These are phyloP conservation scores for Caradrina kadenii DNA, from an alignment of 2,888 invertebrate species.

Conservation along the genomic window DNA sequence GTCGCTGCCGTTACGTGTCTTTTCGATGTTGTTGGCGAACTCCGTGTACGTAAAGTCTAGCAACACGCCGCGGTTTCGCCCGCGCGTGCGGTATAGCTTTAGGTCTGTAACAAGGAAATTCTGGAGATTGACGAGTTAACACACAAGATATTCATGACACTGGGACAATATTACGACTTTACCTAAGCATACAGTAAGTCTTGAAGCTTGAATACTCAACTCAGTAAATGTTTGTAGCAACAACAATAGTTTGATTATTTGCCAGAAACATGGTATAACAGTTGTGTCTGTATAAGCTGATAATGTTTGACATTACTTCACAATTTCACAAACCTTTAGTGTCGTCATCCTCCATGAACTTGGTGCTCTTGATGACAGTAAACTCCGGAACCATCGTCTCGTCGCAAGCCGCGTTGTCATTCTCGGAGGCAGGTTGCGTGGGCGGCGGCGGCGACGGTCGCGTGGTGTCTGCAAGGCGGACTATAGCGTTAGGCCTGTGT, in stretches of 20 bases:
- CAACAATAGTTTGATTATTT: too few species aligned
- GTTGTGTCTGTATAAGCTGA: not conserved
- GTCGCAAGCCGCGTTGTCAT: constrained; percentile 40
- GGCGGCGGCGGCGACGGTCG: constrained; percentile 39
- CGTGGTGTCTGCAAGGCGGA: constrained; percentile 13
- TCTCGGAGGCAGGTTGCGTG: constrained; percentile 14
- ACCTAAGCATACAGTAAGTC: not conserved
- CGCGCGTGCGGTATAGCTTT: constrained; percentile 88
- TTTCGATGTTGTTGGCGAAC: constrained; percentile 82
- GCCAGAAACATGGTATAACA: too few species aligned
- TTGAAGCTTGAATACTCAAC: too few species aligned
- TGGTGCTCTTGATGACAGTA: constrained; percentile 77
- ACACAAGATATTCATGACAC: not conserved
- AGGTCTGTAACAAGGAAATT: constrained; percentile 69
- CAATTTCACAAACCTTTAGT: constrained; percentile 67
- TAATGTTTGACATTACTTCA: not conserved
- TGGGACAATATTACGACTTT: not conserved
- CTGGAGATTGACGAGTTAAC: not conserved
- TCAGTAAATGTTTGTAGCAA: too few species aligned
- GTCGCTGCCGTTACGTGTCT: constrained; percentile 90
- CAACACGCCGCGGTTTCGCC: constrained; percentile 90
- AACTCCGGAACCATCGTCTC: constrained; percentile 71
- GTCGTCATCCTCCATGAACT: constrained; percentile 75
- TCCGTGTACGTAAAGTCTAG: constrained; percentile 91
- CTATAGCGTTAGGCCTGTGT: not conserved